Base-by-base conservation (phyloP, 2,888 invertebrate genomes). In the Plebejus melissa region DNA sequence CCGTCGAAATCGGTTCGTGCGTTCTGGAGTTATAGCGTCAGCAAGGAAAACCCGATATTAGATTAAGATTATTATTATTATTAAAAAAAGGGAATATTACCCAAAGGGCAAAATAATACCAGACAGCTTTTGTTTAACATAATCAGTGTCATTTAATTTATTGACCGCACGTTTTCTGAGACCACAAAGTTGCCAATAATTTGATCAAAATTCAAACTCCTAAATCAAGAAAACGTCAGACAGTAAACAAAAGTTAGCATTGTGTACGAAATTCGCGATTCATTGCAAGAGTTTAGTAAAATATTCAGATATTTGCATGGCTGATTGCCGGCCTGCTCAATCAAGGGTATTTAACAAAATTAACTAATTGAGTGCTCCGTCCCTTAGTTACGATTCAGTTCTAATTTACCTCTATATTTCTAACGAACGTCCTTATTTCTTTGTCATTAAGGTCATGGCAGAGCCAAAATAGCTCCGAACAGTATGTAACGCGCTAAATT, bases 291-390 rank as follows among this genome's bases (percentile, higher is more conserved):
- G 60, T 76, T 78, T 78, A 78, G 78, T 74, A 77, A 80, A 82
- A 82, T 81, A 79, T 79, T 78, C 78, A 82, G 80, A 85, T 89
- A 93, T 93, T 93, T 92, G 91, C 93, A 93, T 93, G 90, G 88
- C 88, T 93, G 93, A 93, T 93, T 93, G 92, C 92, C 88, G 91
- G 86, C 90, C 90, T 90, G 91, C 89, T 91, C 93, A 93, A 93
- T 93, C 93, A 92, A 90, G 93, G 91, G 89, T 91, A 90, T 91
- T 93, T 93, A 93, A 92, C 93, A 87, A 90, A 92, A 93, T 93
- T 91, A 92, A 90, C 90, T 93, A 92, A 93, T 93, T 91, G 92
- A 91, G 90, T 91, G 90, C 85, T 83, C 83, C 79, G 79, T 79
- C 79, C 80, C 81, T 81, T 80, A 65, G 78, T 78, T 22, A 9